Conservation (phyloP, 2,113 vertebrate genomes). For the Crotalus tigris region DNA sequence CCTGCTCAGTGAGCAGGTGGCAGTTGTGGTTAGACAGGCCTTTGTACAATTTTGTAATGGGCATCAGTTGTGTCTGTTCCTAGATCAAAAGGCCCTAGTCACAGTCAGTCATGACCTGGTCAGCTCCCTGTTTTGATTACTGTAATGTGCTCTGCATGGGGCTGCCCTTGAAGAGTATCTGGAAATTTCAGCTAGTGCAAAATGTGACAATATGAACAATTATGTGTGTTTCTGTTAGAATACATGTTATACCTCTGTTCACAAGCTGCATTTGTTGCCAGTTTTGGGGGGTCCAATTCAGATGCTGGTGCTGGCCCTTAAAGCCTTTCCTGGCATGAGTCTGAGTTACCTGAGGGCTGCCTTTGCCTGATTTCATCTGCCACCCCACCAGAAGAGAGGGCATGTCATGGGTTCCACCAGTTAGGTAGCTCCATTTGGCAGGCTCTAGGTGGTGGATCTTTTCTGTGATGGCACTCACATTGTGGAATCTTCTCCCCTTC, state of each 20-base stretch:
- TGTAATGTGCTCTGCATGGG: neutral
- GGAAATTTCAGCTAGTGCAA: neutral
- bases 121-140: neutral
- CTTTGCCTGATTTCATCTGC: neutral
- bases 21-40: too few relatives aligned
- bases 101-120: too few relatives aligned
- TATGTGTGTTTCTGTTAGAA: neutral
- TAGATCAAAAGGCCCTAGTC: too few relatives aligned
- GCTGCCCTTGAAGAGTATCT: neutral
- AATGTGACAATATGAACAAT: neutral
- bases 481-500: neutral
- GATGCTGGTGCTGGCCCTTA: neutral
- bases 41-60: too few relatives aligned
- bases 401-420: neutral
- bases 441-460: neutral
- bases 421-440: neutral
- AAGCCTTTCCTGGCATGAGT: neutral
- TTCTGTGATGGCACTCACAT: neutral
- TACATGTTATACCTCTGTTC: neutral
- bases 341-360: neutral
- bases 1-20: too few relatives aligned
- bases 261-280: neutral
- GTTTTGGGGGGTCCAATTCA: neutral
- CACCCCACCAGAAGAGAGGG: neutral
- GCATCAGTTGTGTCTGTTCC: too few relatives aligned